These are phyloP conservation scores for Stenichneumon culpator DNA, from an alignment of 2,888 invertebrate species.

Conservation along the genomic window DNA sequence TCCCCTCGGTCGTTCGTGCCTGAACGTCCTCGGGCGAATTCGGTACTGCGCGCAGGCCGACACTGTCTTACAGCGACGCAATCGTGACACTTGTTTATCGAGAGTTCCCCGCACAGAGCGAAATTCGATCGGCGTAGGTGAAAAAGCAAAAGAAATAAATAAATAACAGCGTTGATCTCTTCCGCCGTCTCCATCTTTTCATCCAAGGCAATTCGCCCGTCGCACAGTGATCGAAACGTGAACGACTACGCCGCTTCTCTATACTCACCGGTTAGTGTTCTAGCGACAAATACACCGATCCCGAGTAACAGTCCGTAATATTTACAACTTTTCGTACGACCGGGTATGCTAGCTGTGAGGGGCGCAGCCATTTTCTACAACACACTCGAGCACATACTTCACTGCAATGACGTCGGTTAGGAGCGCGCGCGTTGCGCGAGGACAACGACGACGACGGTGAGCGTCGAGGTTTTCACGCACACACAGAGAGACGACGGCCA, in stretches of 20 bases:
- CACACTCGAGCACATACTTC: conserved; percentile 83
- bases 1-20: background rate
- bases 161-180: conserved; percentile 3
- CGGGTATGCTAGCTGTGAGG: conserved; percentile 80
- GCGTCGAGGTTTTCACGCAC: conserved; percentile 60
- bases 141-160: background rate
- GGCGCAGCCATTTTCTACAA: conserved; percentile 85
- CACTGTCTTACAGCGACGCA: background rate
- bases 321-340: conserved; percentile 81
- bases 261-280: conserved; percentile 81
- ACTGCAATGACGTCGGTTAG: conserved; percentile 80
- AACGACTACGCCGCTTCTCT: background rate
- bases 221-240: background rate
- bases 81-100: conserved; percentile 7
- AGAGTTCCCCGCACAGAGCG: background rate
- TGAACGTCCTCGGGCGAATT: background rate
- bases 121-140: conserved; percentile 4
- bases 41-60: background rate
- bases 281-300: conserved; percentile 78
- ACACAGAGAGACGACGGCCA: conserved; percentile 16
- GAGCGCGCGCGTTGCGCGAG: conserved; percentile 48
- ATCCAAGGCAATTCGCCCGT: background rate
- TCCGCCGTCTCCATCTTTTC: conserved; percentile 27
- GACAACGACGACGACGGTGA: conserved; percentile 57
- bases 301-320: conserved; percentile 80